Conservation (phyloP, 2,797 vertebrate species). For the Leptoclinus maculatus region DNA sequence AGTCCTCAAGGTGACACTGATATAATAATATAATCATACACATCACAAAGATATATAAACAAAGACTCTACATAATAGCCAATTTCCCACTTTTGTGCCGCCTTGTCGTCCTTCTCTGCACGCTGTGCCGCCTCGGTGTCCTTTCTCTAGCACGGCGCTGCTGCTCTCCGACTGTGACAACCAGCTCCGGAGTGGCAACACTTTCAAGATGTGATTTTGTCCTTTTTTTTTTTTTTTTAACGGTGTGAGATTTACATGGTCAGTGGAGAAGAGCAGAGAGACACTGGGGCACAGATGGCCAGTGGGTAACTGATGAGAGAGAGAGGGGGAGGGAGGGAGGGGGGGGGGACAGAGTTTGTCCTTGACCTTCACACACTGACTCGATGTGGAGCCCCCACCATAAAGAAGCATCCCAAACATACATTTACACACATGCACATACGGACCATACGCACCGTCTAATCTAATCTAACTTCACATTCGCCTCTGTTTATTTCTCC, state of each 20-base stretch:
- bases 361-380: slow-evolving; percentile 77
- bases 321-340: background rate
- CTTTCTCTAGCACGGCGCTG: background rate
- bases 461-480: background rate
- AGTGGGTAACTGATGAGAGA: slow-evolving; percentile 68
- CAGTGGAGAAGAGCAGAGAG: slow-evolving; percentile 40
- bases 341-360: slow-evolving; percentile 18
- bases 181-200: slow-evolving; percentile 24
- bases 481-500: background rate
- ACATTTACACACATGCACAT: background rate
- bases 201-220: slow-evolving; percentile 36
- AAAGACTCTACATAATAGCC: background rate
- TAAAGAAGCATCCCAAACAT: slow-evolving; percentile 11
- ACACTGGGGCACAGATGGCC: slow-evolving; percentile 67
- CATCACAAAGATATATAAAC: background rate
- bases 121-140: slow-evolving; percentile 2
- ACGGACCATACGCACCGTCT: background rate
- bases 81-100: background rate
- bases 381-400: slow-evolving; percentile 24
- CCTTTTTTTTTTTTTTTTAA: background rate
- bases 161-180: slow-evolving; percentile 17
- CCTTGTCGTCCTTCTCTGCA: background rate
- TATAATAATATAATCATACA: background rate
- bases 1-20: background rate
- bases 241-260: slow-evolving; percentile 25